These are phyloP conservation scores for Sander lucioperca DNA, from an alignment of 2,113 vertebrate genomes.

Conservation along the genomic window DNA sequence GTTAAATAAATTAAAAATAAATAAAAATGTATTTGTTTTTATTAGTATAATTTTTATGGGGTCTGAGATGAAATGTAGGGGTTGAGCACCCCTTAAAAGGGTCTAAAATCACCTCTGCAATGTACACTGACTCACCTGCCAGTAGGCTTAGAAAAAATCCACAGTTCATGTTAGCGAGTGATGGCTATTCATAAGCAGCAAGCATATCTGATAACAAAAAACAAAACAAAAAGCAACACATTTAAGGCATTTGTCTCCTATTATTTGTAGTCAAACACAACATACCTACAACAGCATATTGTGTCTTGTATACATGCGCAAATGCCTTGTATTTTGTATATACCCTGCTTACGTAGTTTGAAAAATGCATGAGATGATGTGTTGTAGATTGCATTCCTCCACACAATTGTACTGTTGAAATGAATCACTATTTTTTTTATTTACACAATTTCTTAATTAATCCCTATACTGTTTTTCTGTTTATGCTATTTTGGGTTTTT, in stretches of 20 bases:
- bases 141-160: constrained; percentile 7
- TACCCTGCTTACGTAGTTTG: neutral
- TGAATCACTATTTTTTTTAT: no score
- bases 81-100: no score
- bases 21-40: no score
- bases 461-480: no score
- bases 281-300: neutral
- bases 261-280: neutral
- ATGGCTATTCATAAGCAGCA: constrained; percentile 4
- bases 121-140: constrained; percentile 32
- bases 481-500: no score
- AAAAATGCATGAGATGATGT: neutral
- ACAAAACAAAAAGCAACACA: constrained; percentile 7
- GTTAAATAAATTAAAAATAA: no score
- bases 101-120: no score
- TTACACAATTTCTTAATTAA: no score
- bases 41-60: no score
- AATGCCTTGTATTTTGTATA: neutral
- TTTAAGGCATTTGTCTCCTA: constrained; percentile 1
- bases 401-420: neutral
- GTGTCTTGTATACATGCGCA: neutral
- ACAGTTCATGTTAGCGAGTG: constrained; percentile 25
- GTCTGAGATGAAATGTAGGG: no score
- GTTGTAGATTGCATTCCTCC: neutral
- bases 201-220: constrained; percentile 10